Evolutionary conservation across 2,113 vertebrate genomes (phyloP), one percentile per base, ranked within the genome.

Genomic region (Vulpes lagopus): DNA sequence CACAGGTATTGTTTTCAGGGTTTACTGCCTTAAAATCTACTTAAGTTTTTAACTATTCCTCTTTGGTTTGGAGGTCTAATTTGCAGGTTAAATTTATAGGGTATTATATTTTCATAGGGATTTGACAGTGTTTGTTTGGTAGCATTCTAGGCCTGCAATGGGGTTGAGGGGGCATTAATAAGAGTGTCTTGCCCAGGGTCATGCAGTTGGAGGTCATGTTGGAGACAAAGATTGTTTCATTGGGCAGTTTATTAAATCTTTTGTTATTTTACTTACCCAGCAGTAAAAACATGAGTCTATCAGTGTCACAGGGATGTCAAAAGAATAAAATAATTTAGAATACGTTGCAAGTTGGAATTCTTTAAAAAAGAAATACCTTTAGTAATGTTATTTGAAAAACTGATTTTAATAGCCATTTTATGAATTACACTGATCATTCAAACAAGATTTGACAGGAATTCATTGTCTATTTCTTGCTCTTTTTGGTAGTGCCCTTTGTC

Each of bases 381-480:
- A 95, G 23, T 78, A 76, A 17, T 92, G 55, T 92, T 81, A 32
- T 62, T 43, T 81, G 25, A 91, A 97, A 95, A 62, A 67, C 64
- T 89, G 64, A 60, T 60, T 78, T 87, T 94, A 90, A 43, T 76
- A 73, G 32, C 80, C 15, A 76, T 93, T 91, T 71, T 27, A 69
- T 87, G 89, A 84, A 55, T 91, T 74, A 38, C 27, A 19, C 15
- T 84, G 23, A 92, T 89, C 15, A 73, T 89, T 95, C 51, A 91
- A 64, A 67, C 49, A 92, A 60, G 74, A 79, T 78, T 84, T 49
- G 53, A 78, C 49, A 89, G 30, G 93, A 93, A n/a, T 80, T 16
- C 6, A 62, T 76, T 93, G 25, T 87, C 17, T 74, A 0, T 78
- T 69, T 82, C 57, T 96, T 95, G 11, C 15, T 73, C 30, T 76